Conservation (phyloP, 2,113 vertebrate genomes). For the Lamprologus tigripictilis region DNA sequence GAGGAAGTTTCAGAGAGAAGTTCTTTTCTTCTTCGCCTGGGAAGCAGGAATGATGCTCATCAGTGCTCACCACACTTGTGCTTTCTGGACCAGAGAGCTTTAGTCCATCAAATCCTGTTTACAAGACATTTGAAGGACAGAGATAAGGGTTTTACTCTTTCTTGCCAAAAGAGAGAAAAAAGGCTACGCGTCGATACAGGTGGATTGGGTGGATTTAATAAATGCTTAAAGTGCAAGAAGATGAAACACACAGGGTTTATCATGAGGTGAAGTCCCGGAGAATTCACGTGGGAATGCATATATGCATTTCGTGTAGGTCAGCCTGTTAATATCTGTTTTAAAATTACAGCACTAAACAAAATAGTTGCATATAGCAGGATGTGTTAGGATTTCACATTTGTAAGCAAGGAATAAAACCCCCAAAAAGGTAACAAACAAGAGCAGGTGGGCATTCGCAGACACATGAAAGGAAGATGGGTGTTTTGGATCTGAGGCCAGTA, state of each 20-base stretch:
- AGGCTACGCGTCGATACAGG: not conserved
- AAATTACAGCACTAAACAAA: not conserved
- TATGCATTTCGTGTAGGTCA: not conserved
- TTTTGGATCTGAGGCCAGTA: not conserved
- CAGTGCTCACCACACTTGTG: not conserved
- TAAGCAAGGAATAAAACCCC: not conserved
- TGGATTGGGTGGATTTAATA: not conserved
- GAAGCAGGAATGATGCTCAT: not conserved
- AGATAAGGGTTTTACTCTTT: conserved; percentile 11
- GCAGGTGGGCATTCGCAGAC: fast-evolving
- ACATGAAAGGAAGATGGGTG: not conserved
- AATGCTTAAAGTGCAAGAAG: not conserved
- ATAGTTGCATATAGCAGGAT: not conserved
- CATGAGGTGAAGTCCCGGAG: not conserved
- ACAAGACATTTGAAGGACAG: conserved; percentile 23
- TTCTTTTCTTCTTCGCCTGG: not conserved
- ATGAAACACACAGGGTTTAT: not conserved
- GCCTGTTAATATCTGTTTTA: not conserved
- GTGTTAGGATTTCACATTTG: not conserved
- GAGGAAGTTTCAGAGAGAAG: not conserved
- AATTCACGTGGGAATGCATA: not conserved
- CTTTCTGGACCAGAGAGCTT: not conserved
- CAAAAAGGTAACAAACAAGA: fast-evolving
- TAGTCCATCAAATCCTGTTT: conserved; percentile 33
- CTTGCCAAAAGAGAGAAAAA: not conserved